phyloP scores from a whole-genome alignment of 1,140 invertebrate species.

The Brachionus koreanus region DNA sequence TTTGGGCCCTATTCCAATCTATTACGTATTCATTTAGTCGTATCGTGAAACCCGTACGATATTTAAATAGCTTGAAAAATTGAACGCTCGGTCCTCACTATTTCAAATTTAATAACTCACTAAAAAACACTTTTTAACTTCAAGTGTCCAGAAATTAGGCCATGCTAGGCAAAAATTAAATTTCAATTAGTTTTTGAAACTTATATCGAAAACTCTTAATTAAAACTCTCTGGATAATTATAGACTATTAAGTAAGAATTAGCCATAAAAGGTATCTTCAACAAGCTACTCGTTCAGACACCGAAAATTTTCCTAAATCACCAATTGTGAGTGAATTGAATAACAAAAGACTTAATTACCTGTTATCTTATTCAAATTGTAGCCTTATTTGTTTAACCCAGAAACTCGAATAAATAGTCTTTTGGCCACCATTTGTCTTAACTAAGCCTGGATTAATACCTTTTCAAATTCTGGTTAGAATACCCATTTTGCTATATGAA shows the following conservation, averaged over 20 bases:
- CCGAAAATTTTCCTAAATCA: background rate
- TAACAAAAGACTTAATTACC: background rate
- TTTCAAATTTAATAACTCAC: background rate
- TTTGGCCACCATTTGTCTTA: conserved; percentile 5
- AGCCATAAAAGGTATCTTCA: background rate
- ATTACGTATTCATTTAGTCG: background rate
- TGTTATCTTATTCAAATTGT: background rate
- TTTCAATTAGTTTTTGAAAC: background rate
- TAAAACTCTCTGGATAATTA: background rate
- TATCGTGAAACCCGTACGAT: background rate
- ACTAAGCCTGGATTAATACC: background rate
- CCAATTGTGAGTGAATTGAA: background rate
- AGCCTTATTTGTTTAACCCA: background rate
- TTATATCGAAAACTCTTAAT: background rate
- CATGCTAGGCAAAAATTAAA: conserved; percentile 1
- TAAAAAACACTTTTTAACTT: background rate
- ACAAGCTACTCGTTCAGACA: background rate
- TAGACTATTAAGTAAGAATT: background rate
- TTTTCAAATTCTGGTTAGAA: background rate
- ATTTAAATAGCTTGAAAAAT: background rate
- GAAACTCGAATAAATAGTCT: background rate
- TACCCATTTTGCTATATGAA: background rate
- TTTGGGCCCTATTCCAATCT: background rate
- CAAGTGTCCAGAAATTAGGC: background rate
- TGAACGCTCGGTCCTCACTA: background rate